Conservation (phyloP, 2,888 invertebrate species). For the Nymphalis c-album region DNA sequence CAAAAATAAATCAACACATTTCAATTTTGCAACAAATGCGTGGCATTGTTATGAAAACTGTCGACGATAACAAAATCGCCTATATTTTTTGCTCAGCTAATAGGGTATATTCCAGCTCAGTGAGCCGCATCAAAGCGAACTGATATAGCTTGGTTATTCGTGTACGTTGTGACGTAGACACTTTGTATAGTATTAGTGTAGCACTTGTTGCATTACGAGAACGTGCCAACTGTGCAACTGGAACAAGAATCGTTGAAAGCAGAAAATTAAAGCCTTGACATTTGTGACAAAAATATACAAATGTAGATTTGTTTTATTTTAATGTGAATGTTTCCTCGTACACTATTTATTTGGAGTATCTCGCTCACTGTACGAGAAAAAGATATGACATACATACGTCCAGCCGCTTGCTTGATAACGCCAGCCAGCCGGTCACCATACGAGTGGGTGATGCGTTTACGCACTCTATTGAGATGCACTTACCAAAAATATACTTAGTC, state of each 20-base stretch:
- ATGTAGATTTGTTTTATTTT: too few relatives aligned
- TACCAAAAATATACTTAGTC: too few relatives aligned
- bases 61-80: conserved; percentile 24
- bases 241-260: conserved; percentile 2
- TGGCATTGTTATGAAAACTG: conserved; percentile 30
- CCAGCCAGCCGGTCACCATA: too few relatives aligned
- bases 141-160: conserved; percentile 38
- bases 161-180: conserved; percentile 35
- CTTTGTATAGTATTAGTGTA: conserved; percentile 18
- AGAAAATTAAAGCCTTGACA: conserved; percentile 3
- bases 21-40: conserved; percentile 17
- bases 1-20: background rate
- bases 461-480: too few relatives aligned
- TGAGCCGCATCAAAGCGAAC: conserved; percentile 47
- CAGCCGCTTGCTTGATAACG: too few relatives aligned
- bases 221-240: conserved; percentile 17
- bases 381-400: too few relatives aligned
- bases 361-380: too few relatives aligned
- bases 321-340: too few relatives aligned
- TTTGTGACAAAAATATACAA: background rate
- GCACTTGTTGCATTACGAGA: conserved; percentile 24
- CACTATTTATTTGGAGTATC: too few relatives aligned
- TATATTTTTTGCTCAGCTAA: conserved; percentile 38
- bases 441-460: too few relatives aligned
- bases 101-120: conserved; percentile 43